phyloP scores from a whole-genome alignment of 1,140 invertebrate species.

The Brachionus asplanchnoidis region DNA sequence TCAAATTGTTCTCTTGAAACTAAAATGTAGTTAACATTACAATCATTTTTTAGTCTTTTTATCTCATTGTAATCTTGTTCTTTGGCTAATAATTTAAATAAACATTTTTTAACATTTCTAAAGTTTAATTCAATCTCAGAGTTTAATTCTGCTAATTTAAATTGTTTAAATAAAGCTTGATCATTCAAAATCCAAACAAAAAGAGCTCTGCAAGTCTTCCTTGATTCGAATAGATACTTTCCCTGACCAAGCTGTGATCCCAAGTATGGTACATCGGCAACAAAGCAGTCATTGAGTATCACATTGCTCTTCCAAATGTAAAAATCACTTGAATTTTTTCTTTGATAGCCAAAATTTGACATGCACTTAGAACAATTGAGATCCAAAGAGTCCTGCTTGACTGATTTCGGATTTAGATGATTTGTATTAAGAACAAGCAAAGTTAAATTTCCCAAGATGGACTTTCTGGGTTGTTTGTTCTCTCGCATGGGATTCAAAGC shows the following conservation, averaged over 20 bases:
- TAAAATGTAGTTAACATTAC: background rate
- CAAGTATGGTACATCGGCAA: background rate
- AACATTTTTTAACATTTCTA: background rate
- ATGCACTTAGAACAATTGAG: conserved; percentile 14
- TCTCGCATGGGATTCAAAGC: background rate
- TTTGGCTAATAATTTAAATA: background rate
- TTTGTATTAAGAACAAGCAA: background rate
- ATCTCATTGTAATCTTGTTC: background rate
- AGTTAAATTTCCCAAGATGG: conserved; percentile 13
- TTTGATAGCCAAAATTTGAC: background rate
- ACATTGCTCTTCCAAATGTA: conserved; percentile 13
- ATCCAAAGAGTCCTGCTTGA: background rate
- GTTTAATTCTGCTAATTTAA: background rate
- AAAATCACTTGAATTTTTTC: background rate
- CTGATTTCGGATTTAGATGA: background rate
- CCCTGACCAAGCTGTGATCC: background rate
- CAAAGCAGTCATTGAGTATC: background rate
- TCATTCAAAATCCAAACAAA: conserved; percentile 31
- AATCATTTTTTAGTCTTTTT: conserved; percentile 28
- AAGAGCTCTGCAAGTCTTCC: background rate
- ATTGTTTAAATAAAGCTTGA: conserved; percentile 1
- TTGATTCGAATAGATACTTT: background rate
- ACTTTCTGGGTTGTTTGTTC: background rate
- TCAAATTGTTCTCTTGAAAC: background rate
- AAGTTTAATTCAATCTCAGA: background rate